Base-by-base conservation (phyloP, 23 tunicate genomes). In the Trididemnum nubilum region DNA sequence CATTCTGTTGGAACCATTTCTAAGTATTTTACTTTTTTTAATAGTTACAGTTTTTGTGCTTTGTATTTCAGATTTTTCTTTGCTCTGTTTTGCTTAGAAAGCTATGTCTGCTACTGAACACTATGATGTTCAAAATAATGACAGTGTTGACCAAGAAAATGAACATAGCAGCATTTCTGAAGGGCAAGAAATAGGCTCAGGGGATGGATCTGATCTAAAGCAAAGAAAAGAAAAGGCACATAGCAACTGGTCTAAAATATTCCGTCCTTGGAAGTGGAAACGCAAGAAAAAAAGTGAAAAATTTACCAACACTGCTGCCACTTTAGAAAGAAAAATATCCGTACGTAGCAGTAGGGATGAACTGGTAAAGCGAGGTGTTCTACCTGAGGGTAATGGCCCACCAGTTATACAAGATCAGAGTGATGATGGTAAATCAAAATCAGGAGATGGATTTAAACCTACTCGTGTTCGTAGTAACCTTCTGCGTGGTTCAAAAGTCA, bases 261-360 rank as follows among this genome's bases (percentile, higher is more conserved):
- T 92, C 65, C 83, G 79, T 38, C 97, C 97, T 36, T 92, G 97
- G 97, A 92, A 79, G 79, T 92, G 97, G 97, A 92, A 87, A 72
- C 54, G 82, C 33, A 92, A 92, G 80, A 92, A 92, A 64, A 87
- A 77, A 71, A 92, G 97, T 79, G 97, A 92, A 29, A 87, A 92
- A 35, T 87, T 92, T 35, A 36, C 71, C 1, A 83, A 79, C 15
- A 77, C 92, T 24, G 97, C 97, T 3, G 78, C 74, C 24, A 91
- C 72, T 72, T 36, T 92, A 44, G 97, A 92, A 83, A 61, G 97
- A 71, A 92, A 92, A 44, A 92, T 92, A 32, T 92, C 97, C 1
- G 92, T 92, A 23, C 88, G 97, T 1, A 92, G 97, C 38, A 86
- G 79, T 72, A 87, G 83, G 78, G 97, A 92, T 44, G 97, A 92